Base-by-base conservation (phyloP, 1,140 invertebrate genomes). In the Aphelenchoides avenae region DNA sequence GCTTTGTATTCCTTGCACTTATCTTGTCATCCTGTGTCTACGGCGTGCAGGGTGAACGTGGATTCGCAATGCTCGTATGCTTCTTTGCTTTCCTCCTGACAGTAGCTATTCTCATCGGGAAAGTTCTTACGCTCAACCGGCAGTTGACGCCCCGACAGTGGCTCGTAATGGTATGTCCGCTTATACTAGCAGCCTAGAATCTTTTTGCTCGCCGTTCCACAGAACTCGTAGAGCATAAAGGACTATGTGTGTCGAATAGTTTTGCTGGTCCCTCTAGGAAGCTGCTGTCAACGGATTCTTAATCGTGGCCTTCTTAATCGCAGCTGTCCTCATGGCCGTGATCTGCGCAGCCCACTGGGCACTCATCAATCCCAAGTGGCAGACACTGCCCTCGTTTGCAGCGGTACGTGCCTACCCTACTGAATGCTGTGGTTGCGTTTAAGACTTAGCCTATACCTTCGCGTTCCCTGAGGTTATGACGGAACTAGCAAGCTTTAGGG, bases 41-140 rank as follows among this genome's bases (percentile, higher is more conserved):
- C 22, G 59, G 61, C 11, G 55, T 64, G 18, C 43, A 30, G 43
- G 59, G 61, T n/a, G 59, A 61, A 48, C 60, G 49, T 30, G 39
- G 48, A 15, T 34, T 61, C 11, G 61, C 59, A 15, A 50, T 61
- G 24, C 20, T 55, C 31, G 61, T 61, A 13, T 53, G 33, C n/a
- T 34, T 36, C 15, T 9, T 27, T 20, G 61, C 29, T 26, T 37
- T 61, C 30, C n/a, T 61, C 31, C 29, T 42, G 1, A 31, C 59
- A n/a, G 62, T 61, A 39, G 26, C 51, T 7, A 58, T 61, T 54
- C 41, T 29, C 2, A 11, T 52, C 26, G 61, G 58, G 15, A 61
- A 61, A 42, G 53, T 58, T n/a, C 37, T 55, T 3, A 56, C 52
- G 56, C 51, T 55, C 47, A 27, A 55, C 39, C 55, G 9, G 46